Evolutionary conservation across 2,113 vertebrate species (phyloP).

Genomic region (Microtus oregoni): DNA sequence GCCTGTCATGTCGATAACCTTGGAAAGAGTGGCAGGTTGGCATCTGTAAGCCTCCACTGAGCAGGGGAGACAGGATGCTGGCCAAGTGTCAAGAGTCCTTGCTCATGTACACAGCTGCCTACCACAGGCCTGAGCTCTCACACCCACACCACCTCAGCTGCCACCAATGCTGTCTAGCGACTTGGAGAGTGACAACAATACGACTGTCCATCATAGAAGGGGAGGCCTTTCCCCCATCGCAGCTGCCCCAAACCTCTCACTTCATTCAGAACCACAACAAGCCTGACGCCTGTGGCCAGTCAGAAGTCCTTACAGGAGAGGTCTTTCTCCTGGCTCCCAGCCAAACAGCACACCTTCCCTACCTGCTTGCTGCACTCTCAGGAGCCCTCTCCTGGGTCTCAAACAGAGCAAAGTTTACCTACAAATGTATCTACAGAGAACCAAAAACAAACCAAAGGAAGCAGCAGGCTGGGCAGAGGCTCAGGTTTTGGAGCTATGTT

Average conservation of each 20-base stretch:
- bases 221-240: background rate
- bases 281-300: no score
- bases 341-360: background rate
- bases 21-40: background rate
- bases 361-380: background rate
- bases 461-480: background rate
- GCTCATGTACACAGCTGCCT: background rate
- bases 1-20: slow-evolving; percentile 99
- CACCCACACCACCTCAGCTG: no score
- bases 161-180: background rate
- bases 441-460: background rate
- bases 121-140: background rate
- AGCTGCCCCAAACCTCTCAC: background rate
- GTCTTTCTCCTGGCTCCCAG: background rate
- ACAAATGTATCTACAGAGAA: background rate
- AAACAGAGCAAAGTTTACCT: background rate
- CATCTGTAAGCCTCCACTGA: accelerated
- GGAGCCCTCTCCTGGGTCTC: background rate
- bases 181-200: accelerated
- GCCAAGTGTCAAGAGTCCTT: background rate
- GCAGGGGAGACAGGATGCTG: background rate
- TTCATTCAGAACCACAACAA: background rate
- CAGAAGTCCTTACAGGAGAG: background rate
- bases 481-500: background rate
- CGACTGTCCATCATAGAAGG: background rate